Evolutionary conservation across 2,888 invertebrate species (phyloP).

Genomic region (Trissolcus japonicus): DNA sequence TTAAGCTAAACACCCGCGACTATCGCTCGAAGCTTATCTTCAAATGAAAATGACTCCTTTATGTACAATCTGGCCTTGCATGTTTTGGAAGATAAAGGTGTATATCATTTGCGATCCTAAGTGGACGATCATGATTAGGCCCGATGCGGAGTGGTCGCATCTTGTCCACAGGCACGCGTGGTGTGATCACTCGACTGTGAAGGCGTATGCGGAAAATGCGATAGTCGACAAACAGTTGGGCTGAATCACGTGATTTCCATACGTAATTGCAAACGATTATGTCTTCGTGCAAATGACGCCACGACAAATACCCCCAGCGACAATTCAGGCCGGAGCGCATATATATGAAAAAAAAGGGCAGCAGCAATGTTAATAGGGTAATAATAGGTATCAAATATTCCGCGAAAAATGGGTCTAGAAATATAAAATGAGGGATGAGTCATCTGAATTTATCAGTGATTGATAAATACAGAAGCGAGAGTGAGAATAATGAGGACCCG

Average conservation of each 20-base stretch:
- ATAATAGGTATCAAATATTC: neutral
- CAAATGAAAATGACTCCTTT: constrained; percentile 53
- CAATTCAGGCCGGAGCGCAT: too few relatives aligned
- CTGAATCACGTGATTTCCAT: constrained; percentile 74
- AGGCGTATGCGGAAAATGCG: constrained; percentile 60
- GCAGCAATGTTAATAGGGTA: constrained; percentile 14
- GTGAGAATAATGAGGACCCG: too few relatives aligned
- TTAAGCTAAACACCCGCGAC: constrained; percentile 42
- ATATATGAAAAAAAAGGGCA: neutral
- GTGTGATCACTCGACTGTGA: constrained; percentile 55
- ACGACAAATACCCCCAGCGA: constrained; percentile 37
- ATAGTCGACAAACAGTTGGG: constrained; percentile 62
- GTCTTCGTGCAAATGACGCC: constrained; percentile 71
- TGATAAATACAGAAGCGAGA: too few relatives aligned
- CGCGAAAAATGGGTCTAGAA: too few relatives aligned
- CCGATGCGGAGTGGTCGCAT: constrained; percentile 28
- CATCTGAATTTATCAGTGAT: too few relatives aligned
- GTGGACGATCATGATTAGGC: constrained; percentile 52
- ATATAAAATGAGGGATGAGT: too few relatives aligned
- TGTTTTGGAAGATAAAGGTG: constrained; percentile 47
- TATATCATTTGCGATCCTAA: constrained; percentile 42
- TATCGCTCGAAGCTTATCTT: constrained; percentile 44
- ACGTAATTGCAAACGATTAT: constrained; percentile 73
- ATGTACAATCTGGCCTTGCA: constrained; percentile 43
- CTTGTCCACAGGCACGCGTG: constrained; percentile 44